Evolutionary conservation across 2,888 invertebrate species (phyloP).

Genomic region (Ochlodes sylvanus): DNA sequence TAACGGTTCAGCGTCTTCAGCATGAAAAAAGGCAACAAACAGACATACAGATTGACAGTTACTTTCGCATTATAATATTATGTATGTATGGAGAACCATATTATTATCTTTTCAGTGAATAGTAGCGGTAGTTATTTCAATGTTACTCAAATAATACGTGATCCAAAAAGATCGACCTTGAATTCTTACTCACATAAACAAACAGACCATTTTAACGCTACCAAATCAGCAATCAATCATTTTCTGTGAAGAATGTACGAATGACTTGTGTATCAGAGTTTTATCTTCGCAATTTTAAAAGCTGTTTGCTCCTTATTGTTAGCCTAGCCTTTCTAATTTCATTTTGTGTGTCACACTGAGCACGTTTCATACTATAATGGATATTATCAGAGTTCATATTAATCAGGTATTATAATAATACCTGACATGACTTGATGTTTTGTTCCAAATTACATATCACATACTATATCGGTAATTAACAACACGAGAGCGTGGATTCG

Average conservation of each 20-base stretch:
- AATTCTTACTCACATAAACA: conserved; percentile 18
- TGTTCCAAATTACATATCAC: too few relatives aligned
- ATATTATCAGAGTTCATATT: not conserved
- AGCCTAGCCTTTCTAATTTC: not conserved
- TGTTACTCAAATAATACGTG: conserved; percentile 14
- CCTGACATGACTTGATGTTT: too few relatives aligned
- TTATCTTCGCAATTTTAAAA: conserved; percentile 11
- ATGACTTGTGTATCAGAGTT: conserved; percentile 19
- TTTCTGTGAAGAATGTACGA: conserved; percentile 26
- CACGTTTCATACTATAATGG: not conserved
- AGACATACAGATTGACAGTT: too few relatives aligned
- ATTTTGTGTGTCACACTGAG: too few relatives aligned
- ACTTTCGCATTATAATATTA: too few relatives aligned
- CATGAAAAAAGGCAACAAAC: too few relatives aligned
- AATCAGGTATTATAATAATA: too few relatives aligned
- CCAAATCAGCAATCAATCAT: conserved; percentile 26
- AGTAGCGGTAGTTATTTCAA: conserved; percentile 4
- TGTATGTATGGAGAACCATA: too few relatives aligned
- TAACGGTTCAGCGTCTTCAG: too few relatives aligned
- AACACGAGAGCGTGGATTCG: too few relatives aligned
- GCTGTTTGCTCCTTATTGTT: not conserved
- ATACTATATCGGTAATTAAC: too few relatives aligned
- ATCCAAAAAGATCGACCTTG: conserved; percentile 23
- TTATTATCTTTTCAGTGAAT: not conserved
- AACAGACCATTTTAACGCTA: conserved; percentile 25